Evolutionary conservation across 2,113 vertebrate species (phyloP).

Genomic region (Saimiri boliviensis): DNA sequence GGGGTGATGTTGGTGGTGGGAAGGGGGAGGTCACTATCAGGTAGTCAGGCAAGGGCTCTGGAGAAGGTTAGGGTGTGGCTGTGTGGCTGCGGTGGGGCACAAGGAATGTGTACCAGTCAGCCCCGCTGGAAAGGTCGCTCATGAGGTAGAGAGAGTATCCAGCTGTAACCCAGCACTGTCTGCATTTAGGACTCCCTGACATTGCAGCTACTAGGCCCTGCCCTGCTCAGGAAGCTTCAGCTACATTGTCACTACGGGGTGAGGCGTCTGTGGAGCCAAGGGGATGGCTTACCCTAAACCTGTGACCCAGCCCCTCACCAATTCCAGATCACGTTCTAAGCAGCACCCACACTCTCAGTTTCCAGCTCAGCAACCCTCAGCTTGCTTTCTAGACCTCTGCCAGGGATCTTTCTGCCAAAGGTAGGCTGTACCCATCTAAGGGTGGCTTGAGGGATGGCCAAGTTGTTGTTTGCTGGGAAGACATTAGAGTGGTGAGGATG

Average conservation of each 20-base stretch:
- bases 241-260: neutral
- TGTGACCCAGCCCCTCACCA: neutral
- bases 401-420: neutral
- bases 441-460: too few relatives aligned
- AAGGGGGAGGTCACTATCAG: neutral
- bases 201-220: accelerated
- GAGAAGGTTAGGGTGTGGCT: neutral
- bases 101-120: neutral
- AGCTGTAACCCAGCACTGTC: neutral
- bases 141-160: neutral
- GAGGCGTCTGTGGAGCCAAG: neutral
- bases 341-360: neutral
- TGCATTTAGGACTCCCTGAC: neutral
- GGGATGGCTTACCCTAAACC: neutral
- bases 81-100: neutral
- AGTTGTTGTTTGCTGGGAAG: neutral
- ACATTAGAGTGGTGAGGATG: neutral
- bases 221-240: too few relatives aligned
- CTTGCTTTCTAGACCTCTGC: neutral
- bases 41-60: neutral
- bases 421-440: too few relatives aligned
- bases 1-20: neutral
- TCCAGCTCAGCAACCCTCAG: neutral
- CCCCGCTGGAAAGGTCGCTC: neutral
- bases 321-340: neutral